Evolutionary conservation across 2,888 invertebrate species (phyloP).

Genomic region (Dioctria linearis): DNA sequence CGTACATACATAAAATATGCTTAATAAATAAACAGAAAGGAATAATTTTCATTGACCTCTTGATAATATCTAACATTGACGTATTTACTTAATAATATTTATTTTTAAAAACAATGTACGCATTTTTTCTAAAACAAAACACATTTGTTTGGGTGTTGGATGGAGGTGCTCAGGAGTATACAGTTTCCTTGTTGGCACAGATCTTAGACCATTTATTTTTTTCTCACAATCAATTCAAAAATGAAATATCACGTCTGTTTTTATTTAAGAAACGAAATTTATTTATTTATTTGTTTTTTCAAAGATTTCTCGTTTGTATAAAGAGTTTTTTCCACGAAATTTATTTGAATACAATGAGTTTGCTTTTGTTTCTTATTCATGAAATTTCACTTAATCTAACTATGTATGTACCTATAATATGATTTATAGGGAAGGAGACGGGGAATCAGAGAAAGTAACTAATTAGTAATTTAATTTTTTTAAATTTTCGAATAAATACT

Average conservation of each 20-base stretch:
- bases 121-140: background rate
- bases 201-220: background rate
- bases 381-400: no score
- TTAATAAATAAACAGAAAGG: background rate
- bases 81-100: background rate
- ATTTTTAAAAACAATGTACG: background rate
- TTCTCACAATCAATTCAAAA: background rate
- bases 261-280: background rate
- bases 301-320: no score
- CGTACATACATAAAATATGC: no score
- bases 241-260: background rate
- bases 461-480: no score
- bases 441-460: no score
- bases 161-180: background rate
- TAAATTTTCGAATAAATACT: no score
- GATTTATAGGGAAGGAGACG: no score
- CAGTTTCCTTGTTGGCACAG: background rate
- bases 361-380: no score
- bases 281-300: background rate
- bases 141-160: background rate
- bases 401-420: no score
- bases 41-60: background rate
- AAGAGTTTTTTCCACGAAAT: no score
- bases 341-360: no score
- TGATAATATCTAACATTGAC: background rate